Conservation (phyloP, 1,140 invertebrate species). For the Sitobion miscanthi region DNA sequence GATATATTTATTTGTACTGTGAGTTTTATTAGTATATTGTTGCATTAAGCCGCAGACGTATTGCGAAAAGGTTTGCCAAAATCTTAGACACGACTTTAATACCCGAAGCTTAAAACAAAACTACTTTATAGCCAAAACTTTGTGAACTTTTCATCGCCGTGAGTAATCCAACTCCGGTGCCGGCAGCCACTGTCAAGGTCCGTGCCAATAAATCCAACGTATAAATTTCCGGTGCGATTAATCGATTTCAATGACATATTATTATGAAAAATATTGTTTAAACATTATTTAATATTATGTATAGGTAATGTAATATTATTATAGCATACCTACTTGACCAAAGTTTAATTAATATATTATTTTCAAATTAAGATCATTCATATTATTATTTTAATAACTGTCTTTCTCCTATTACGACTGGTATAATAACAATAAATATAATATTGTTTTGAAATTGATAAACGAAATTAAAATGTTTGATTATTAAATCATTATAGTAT, state of each 20-base stretch:
- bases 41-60: neutral
- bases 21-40: neutral
- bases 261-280: neutral
- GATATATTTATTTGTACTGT: neutral
- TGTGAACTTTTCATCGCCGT: constrained; percentile 29
- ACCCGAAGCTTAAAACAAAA: constrained; percentile 10
- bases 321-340: too few relatives aligned
- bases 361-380: neutral
- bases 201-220: constrained; percentile 19
- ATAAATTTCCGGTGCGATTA: neutral
- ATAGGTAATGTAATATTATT: too few relatives aligned
- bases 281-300: neutral
- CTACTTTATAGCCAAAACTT: constrained; percentile 34
- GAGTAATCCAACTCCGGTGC: neutral
- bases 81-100: neutral
- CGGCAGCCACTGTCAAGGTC: neutral
- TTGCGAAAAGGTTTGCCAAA: neutral
- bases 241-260: neutral
- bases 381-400: neutral
- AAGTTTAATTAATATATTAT: too few relatives aligned
- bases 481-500: neutral
- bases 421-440: neutral
- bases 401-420: neutral
- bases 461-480: neutral
- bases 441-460: neutral